Base-by-base conservation (phyloP, 2,113 vertebrate species). In the Puffinus mauretanicus region DNA sequence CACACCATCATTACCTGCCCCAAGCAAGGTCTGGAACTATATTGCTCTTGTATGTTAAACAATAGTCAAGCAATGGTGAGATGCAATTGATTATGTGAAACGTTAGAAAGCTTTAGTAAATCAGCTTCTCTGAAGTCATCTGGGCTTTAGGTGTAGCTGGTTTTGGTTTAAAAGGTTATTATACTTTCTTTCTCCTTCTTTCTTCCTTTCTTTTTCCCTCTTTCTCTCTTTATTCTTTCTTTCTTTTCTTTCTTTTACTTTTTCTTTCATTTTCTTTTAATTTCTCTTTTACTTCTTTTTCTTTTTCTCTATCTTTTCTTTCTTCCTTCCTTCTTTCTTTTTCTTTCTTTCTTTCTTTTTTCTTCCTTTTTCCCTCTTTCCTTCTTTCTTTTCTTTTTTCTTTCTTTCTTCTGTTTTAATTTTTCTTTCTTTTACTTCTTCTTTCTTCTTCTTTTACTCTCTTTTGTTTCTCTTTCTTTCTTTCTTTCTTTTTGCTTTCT, bases 21-120 rank as follows among this genome's bases (percentile, higher is more conserved):
- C 84, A 90, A 96, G 88, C 97, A 96, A 97, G 90, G 91, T 94
- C 94, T 95, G 88, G 77, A 95, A 97, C 91, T 94, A 88, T 94
- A 93, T 96, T 95, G 91, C 92, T 94, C 88, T 93, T 97, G 79
- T 89, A 86, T 42, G 76, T 90, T 96, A 85, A 98, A 96, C 94
- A 97, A 78, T 71, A 61, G 71, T 94, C 92, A 81, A 51, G 94
- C 95, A 66, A 62, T 21, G 58, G 79, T 93, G 92, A 97, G 90
- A 86, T 80, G 71, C 46, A 85, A 78, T 92, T 94, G 82, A 97
- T 96, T 88, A 92, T 94, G 84, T 92, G 87, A 95, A 96, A 70
- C 0, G 2, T 97, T 97, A 93, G 91, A 96, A 97, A 94, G 79
- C 72, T 94, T 97, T 91, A 90, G 73, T 96, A 95, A 97, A 95